Evolutionary conservation across 2,113 vertebrate species (phyloP), one percentile per base, ranked within the genome.

Genomic region (Psephotus haematonotus): DNA sequence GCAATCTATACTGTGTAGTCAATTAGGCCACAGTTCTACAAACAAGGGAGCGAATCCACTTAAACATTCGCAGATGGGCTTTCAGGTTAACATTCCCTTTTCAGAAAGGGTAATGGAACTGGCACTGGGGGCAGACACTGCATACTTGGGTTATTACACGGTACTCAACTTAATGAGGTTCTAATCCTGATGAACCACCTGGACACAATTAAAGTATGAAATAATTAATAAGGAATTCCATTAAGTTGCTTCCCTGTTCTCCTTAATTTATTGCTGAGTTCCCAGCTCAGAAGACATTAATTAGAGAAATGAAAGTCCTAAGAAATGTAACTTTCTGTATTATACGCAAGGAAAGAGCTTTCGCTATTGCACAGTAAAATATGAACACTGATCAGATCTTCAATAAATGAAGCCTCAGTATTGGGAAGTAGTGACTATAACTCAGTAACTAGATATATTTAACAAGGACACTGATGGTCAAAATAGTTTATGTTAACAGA

Each of bases 141-240:
- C 67, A 78, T 28, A 49, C 31, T 87, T 52, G 20, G 31, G 44
- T 22, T 92, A 93, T 89, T 84, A 47, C 67, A 46, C 4, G 11
- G 23, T 90, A 85, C 65, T 90, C 89, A 67, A 46, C 20, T 79
- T 69, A 89, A n/a, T 92, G 52, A 88, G 33, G 14, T 74, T 93
- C 92, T 92, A 88, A 95, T 96, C 79, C 79, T 70, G 57, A 93
- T 82, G 80, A 90, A 82, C 88, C 72, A 90, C 82, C 77, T 93
- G 83, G 57, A 90, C 2, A 1, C 52, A 86, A 57, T 78, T 93
- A 81, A 83, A 92, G 6, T 85, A 94, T 69, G 57, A 86, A 93
- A 92, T 90, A 90, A 95, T 95, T 94, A 93, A 86, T 90, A 92
- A 93, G 22, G 62, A 94, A 94, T 82, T 22, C 65, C 47, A 89